Base-by-base conservation (phyloP, 2,888 invertebrate species). In the Drosophila algonquin region DNA sequence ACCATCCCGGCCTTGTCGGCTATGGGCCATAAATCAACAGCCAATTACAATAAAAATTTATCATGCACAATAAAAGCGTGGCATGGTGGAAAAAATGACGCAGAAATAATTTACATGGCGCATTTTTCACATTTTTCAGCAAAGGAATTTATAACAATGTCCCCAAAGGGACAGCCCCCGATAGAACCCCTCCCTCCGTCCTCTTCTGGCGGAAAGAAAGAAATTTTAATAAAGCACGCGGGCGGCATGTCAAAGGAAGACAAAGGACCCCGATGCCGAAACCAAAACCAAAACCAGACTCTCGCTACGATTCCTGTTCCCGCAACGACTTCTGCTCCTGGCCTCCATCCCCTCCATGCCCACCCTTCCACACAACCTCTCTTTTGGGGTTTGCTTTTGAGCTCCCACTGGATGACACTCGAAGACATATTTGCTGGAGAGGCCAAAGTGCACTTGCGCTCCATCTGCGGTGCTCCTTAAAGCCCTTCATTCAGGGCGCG, bases 21-120 rank as follows among this genome's bases (percentile, higher is more conserved):
- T 44, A 71, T 53, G 68, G 72, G 47, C 71, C 87, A 84, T 85
- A 89, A 85, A 85, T 89, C 85, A 85, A 85, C 87, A 81, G 87
- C 87, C 85, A 89, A 85, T 85, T 85, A 89, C 87, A 85, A 85
- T 84, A 84, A 89, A 85, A 83, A 83, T 89, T 87, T 83, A 83
- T 83, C 87, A 83, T 80, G 87, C 87, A 89, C 89, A 83, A 88
- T 88, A 86, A 89, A 81, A 81, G 71, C 79, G 27, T 44, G 52
- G 50, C 45, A 14, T 1, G 18, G 51, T 6, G 44, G 24, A 61
- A 67, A 59, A 72, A 73, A 82, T 81, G 73, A 78, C 77, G 83
- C 73, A 59, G 64, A 88, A 83, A 83, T 83, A 83, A 83, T 83
- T 83, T 83, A 88, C 89, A 83, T 83, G 83, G 77, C 77, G 83